Conservation (phyloP, 2,113 vertebrate genomes). For the Equus quagga region DNA sequence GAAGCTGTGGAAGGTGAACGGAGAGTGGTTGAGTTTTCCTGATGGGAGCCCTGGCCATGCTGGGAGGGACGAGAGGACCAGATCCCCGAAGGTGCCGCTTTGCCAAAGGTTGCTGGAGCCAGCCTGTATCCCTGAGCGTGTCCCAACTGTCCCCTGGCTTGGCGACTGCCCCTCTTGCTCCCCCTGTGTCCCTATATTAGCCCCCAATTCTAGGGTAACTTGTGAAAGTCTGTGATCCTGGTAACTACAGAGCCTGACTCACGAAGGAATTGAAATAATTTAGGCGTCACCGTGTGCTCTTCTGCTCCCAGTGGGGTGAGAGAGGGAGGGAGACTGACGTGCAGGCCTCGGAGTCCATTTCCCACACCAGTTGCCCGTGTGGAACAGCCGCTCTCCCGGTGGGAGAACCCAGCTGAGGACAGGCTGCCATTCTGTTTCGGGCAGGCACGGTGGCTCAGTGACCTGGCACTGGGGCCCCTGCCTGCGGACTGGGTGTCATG, state of each 20-base stretch:
- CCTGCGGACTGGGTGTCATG: too few species aligned
- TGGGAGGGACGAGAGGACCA: not conserved
- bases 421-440: not conserved
- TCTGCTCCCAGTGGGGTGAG: not conserved
- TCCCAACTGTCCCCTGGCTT: too few species aligned
- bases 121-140: not conserved
- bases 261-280: not conserved
- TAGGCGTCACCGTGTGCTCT: not conserved
- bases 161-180: not conserved
- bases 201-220: not conserved
- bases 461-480: not conserved
- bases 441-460: too few species aligned
- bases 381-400: not conserved
- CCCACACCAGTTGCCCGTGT: not conserved
- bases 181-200: not conserved
- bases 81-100: not conserved
- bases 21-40: fast-evolving
- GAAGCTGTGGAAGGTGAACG: not conserved
- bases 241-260: not conserved
- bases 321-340: not conserved
- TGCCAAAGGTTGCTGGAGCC: not conserved
- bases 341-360: not conserved
- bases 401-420: not conserved
- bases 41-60: fast-evolving
- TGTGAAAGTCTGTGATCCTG: not conserved